phyloP scores from a whole-genome alignment of 2,888 invertebrate genomes.

The Drosophila macrospina region DNA sequence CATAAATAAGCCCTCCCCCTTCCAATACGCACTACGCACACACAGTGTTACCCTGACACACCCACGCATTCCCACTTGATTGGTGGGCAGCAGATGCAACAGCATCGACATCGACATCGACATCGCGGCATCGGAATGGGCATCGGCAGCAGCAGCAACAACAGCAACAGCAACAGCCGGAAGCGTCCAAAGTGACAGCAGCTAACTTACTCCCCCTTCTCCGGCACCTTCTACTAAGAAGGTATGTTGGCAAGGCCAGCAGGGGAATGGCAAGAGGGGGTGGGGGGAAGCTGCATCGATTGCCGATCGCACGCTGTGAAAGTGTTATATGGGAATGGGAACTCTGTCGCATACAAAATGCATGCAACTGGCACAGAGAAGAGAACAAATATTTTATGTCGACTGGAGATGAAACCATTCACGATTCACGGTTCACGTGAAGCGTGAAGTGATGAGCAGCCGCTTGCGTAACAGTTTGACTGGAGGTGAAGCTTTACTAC shows the following conservation, averaged over 20 bases:
- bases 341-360: conserved; percentile 23
- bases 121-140: conserved; percentile 41
- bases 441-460: conserved; percentile 13
- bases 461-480: neutral
- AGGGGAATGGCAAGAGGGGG: neutral
- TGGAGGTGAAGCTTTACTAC: neutral
- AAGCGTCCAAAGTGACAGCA: conserved; percentile 52
- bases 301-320: conserved; percentile 54
- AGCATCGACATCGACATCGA: conserved; percentile 60
- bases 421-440: conserved; percentile 12
- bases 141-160: conserved; percentile 70
- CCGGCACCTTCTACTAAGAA: neutral
- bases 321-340: conserved; percentile 57
- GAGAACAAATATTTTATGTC: conserved; percentile 37
- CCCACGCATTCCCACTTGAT: conserved; percentile 72
- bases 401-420: conserved; percentile 11
- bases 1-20: conserved; percentile 53
- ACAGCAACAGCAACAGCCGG: conserved; percentile 52
- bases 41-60: conserved; percentile 20
- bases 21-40: neutral
- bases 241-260: neutral
- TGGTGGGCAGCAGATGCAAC: conserved; percentile 83
- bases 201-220: conserved; percentile 10
- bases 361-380: conserved; percentile 45
- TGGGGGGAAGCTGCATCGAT: conserved; percentile 32